Evolutionary conservation across 2,113 vertebrate species (phyloP).

Genomic region (Ploceus nigricollis): DNA sequence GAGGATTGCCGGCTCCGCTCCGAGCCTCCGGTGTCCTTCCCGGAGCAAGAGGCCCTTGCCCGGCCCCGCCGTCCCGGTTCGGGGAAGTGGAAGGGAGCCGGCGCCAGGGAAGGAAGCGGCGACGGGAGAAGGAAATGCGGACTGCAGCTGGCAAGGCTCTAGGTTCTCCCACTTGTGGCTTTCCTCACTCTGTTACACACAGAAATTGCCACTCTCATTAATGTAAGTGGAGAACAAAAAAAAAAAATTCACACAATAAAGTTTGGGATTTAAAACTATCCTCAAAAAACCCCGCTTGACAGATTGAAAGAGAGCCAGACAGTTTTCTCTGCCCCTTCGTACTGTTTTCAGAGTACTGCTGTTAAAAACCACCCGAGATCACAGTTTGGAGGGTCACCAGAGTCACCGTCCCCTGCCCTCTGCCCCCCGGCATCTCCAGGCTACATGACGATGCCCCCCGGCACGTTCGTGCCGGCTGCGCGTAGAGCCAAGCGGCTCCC

Average conservation of each 20-base stretch:
- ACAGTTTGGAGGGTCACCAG: background rate
- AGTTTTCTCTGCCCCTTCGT: background rate
- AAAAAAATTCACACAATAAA: background rate
- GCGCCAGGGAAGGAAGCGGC: background rate
- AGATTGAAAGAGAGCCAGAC: background rate
- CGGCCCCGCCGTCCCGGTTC: background rate
- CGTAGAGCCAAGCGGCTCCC: background rate
- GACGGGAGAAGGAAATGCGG: background rate
- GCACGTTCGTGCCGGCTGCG: background rate
- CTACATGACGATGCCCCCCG: background rate
- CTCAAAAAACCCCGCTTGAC: rapidly evolving
- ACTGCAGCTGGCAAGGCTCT: background rate
- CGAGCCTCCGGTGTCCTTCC: background rate
- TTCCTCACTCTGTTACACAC: background rate
- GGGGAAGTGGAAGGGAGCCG: background rate
- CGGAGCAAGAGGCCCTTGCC: background rate
- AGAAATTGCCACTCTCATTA: background rate
- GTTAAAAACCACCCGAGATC: background rate
- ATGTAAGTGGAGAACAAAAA: background rate
- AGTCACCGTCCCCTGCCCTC: background rate
- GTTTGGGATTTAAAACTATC: background rate
- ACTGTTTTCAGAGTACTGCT: background rate
- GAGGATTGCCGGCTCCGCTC: background rate
- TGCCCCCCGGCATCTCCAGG: background rate
- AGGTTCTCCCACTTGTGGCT: background rate